Conservation (phyloP, 2,113 vertebrate genomes). For the Spilogale gracilis region DNA sequence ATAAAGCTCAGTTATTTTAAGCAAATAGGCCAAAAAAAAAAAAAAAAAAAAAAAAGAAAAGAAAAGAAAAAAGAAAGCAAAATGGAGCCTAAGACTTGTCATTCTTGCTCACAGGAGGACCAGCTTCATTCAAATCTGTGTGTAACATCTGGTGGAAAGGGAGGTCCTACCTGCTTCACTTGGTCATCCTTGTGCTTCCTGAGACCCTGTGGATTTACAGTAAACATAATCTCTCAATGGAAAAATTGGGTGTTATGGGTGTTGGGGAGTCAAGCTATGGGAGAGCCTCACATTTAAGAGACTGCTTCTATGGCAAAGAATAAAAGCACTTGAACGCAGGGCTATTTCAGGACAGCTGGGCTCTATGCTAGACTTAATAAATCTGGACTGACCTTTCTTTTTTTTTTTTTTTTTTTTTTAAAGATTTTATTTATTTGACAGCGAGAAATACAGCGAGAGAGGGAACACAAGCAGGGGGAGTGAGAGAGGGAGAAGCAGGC, state of each 20-base stretch:
- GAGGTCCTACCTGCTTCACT: background rate
- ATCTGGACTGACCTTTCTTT: background rate
- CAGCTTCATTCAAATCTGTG: background rate
- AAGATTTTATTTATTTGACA: too few relatives aligned
- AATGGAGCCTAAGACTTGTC: background rate
- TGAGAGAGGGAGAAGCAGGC: too few relatives aligned
- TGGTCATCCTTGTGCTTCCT: background rate
- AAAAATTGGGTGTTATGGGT: background rate
- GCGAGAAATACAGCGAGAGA: too few relatives aligned
- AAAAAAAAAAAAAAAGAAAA: conserved; percentile 45
- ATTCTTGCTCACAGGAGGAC: background rate
- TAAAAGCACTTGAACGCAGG: background rate
- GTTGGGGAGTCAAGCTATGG: background rate
- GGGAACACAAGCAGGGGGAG: too few relatives aligned
- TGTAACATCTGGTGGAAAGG: background rate
- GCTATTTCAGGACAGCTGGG: background rate
- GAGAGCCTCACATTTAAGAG: background rate
- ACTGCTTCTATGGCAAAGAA: background rate
- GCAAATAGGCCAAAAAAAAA: conserved; percentile 29
- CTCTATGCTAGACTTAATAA: background rate
- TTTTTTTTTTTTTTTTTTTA: too few relatives aligned
- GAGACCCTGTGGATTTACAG: background rate
- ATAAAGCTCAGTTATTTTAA: conserved; percentile 60
- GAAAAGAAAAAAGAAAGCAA: background rate
- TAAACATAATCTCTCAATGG: background rate